Evolutionary conservation across 2,113 vertebrate genomes (phyloP).

Genomic region (Menidia beryllina): DNA sequence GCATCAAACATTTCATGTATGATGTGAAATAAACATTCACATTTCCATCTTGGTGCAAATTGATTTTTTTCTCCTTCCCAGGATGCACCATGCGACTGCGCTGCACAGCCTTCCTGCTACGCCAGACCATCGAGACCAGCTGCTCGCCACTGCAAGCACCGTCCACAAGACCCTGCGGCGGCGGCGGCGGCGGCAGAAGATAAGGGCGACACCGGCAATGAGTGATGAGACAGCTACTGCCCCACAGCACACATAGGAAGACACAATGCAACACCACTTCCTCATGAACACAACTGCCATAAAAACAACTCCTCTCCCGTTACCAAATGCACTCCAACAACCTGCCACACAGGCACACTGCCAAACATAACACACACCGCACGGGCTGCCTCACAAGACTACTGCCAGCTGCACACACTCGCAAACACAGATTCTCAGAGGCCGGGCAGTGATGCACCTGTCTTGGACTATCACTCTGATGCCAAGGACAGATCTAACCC

Average conservation of each 20-base stretch:
- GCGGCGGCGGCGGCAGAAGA: constrained; percentile 79
- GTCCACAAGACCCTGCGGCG: constrained; percentile 78
- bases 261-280: constrained; percentile 19
- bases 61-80: constrained; percentile 58
- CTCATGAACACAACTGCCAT: constrained; percentile 52
- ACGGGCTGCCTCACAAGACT: constrained; percentile 47
- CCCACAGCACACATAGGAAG: constrained; percentile 15
- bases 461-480: constrained; percentile 55
- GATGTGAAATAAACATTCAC: background rate
- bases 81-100: constrained; percentile 94
- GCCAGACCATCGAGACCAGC: constrained; percentile 86
- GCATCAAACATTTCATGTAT: background rate
- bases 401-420: constrained; percentile 55
- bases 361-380: constrained; percentile 60
- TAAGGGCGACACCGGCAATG: constrained; percentile 76
- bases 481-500: constrained; percentile 64
- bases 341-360: constrained; percentile 61
- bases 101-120: constrained; percentile 88
- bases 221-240: constrained; percentile 76
- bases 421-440: constrained; percentile 29
- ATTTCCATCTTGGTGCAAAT: background rate
- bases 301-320: constrained; percentile 23
- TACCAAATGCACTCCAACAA: constrained; percentile 22
- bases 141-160: constrained; percentile 91
- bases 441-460: constrained; percentile 16